Percentiles rank a stretch among this genome's conserved stretches.
Conservation (phyloP, 2,113 vertebrate genomes). For the Gymnogyps californianus region DNA sequence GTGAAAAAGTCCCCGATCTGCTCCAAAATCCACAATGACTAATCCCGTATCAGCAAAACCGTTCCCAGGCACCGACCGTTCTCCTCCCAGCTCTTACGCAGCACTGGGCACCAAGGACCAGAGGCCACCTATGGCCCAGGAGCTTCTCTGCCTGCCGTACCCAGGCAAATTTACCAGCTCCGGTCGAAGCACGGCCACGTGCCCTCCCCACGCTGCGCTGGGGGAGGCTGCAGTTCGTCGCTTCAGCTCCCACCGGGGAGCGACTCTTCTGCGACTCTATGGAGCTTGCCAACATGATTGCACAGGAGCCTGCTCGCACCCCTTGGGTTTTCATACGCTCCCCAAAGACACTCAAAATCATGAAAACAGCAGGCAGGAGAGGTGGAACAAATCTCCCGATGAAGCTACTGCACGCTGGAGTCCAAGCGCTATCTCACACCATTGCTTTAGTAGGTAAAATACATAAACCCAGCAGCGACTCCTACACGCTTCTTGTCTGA, state of each 20-base stretch:
- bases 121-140: background rate
- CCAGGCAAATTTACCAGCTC: background rate
- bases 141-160: background rate
- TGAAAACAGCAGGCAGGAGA: background rate
- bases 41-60: background rate
- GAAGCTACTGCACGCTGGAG: background rate
- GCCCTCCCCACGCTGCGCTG: background rate
- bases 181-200: fast-evolving
- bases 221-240: background rate
- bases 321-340: background rate
- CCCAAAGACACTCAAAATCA: no score
- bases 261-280: no score
- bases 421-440: background rate
- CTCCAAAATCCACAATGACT: background rate
- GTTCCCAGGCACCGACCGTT: fast-evolving
- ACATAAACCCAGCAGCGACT: background rate
- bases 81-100: no score
- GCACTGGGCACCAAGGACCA: background rate
- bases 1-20: background rate
- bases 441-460: background rate
- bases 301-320: background rate
- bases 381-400: background rate
- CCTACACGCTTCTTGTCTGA: background rate
- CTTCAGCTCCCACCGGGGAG: background rate
- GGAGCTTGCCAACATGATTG: background rate